A percentile compares a stretch with the other conserved stretches of the same genome.
phyloP scores from a whole-genome alignment of 2,113 vertebrate species.

The Anoplopoma fimbria region DNA sequence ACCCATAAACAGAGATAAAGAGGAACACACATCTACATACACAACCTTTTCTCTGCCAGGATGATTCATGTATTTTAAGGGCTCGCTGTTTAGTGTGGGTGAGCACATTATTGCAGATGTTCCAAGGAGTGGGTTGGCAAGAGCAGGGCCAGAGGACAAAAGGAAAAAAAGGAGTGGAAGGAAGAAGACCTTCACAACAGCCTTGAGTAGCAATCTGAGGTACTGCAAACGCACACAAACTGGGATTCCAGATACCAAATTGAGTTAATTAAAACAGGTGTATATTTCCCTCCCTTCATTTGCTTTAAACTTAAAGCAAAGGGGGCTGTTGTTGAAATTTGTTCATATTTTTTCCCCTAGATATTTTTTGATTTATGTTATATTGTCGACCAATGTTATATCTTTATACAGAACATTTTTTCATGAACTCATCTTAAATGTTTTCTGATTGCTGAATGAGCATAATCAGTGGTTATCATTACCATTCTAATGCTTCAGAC shows the following conservation, averaged over 20 bases:
- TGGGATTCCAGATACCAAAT: not conserved
- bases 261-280: too few relatives aligned
- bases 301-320: not conserved
- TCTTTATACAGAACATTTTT: not conserved
- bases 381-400: not conserved
- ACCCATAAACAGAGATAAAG: constrained; percentile 50
- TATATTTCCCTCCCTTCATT: not conserved
- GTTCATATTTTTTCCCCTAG: not conserved
- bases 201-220: constrained; percentile 13
- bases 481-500: not conserved
- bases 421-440: not conserved
- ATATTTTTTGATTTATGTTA: not conserved
- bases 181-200: constrained; percentile 28
- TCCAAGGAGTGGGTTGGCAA: constrained; percentile 60
- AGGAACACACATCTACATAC: constrained; percentile 36
- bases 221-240: not conserved
- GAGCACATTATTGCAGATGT: constrained; percentile 72
- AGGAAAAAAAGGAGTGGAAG: not conserved
- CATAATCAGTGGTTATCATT: not conserved
- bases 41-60: constrained; percentile 23
- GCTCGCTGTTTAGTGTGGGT: constrained; percentile 58
- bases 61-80: constrained; percentile 71
- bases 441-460: not conserved
- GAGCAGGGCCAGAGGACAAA: constrained; percentile 43
- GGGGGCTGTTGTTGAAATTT: not conserved